Evolutionary conservation across 2,888 invertebrate genomes (phyloP), one percentile per base, ranked within the genome.

Genomic region (Chalcosyrphus nemorum): DNA sequence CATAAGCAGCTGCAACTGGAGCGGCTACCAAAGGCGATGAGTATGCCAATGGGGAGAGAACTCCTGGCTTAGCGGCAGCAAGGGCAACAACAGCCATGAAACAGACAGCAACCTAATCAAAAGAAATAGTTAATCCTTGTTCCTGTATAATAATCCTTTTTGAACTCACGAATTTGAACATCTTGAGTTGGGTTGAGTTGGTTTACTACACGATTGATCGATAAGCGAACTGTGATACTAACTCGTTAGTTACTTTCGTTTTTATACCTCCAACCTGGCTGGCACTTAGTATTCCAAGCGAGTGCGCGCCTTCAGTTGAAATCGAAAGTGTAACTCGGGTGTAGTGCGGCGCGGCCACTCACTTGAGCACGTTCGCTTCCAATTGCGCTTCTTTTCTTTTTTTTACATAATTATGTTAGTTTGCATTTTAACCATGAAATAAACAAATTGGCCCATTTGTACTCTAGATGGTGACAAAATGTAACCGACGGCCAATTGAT

Each of bases 31-130:
- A 11, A 19, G 81, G 86, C 15, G 86, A 71, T 54, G 86, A 86
- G 32, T 85, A 86, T 0, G 89, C 87, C 82, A 91, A 89, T 24
- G 87, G 87, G n/a, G 77, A 75, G 19, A 81, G 29, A 47, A 86
- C 9, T 47, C 78, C 84, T 76, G 87, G 86, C 41, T 86, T 87
- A 54, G 86, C 87, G 6, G 65, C 80, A 50, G 76, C 80, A 47
- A 85, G 75, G 15, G 86, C 82, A 75, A 86, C 38, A 27, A 81
- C 72, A 71, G 86, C 81, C 35, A 87, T 77, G 61, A 86, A 68
- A 70, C 82, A 78, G 56, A 82, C 27, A 78, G 78, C 78, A 27
- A 72, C 72, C 82, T 82, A 57, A 1, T 11, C 1, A 41, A 7
- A 1, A 35, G 6, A 4, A 19, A 38, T 15, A 4, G 15, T 38